phyloP scores from a whole-genome alignment of 2,888 invertebrate species.

The Campoplex nolae region DNA sequence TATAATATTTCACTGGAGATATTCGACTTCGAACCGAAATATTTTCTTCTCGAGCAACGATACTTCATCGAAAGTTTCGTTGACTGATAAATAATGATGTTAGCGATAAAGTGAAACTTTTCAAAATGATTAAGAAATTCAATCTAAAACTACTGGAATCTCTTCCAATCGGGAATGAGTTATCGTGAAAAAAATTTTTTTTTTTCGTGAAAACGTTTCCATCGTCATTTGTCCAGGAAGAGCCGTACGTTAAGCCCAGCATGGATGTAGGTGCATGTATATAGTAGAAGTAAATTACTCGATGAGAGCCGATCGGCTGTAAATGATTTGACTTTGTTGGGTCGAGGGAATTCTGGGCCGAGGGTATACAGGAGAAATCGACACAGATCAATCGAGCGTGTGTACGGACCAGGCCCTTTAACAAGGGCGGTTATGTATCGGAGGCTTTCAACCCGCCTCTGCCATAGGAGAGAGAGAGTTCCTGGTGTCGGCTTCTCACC shows the following conservation, averaged over 20 bases:
- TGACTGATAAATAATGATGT: not conserved
- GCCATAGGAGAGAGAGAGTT: not conserved
- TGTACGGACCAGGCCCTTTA: constrained; percentile 30
- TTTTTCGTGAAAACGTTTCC: not conserved
- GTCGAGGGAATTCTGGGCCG: constrained; percentile 28
- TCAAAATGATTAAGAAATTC: no score
- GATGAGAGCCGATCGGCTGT: constrained; percentile 52
- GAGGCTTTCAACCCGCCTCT: constrained; percentile 18
- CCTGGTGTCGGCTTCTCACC: constrained; percentile 19
- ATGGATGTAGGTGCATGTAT: not conserved
- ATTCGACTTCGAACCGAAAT: not conserved
- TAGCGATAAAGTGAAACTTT: not conserved
- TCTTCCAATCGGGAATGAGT: no score
- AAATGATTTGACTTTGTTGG: constrained; percentile 60
- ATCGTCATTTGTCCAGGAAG: constrained; percentile 7
- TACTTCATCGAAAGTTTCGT: not conserved
- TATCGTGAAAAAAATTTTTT: not conserved
- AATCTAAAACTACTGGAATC: not conserved
- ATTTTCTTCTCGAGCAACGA: not conserved
- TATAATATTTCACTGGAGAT: not conserved
- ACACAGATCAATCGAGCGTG: constrained; percentile 42
- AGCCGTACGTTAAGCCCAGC: not conserved
- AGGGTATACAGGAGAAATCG: constrained; percentile 29
- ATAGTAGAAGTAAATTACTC: constrained; percentile 47
- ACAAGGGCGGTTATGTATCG: constrained; percentile 17